Conservation (phyloP, 1,140 invertebrate species). For the Pogonus chalceus region DNA sequence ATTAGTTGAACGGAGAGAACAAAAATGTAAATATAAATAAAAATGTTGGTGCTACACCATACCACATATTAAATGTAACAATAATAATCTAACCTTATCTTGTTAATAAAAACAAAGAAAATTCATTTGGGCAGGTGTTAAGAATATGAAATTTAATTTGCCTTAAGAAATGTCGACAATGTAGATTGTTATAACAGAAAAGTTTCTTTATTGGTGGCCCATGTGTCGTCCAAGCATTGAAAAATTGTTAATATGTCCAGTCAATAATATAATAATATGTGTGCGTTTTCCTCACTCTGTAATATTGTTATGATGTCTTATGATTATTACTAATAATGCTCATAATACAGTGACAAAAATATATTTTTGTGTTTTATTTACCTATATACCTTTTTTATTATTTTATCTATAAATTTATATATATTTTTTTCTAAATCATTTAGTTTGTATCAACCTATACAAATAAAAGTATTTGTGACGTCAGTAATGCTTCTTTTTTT, state of each 20-base stretch:
- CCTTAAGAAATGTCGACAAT: background rate
- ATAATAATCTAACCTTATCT: too few species aligned
- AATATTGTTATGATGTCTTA: slow-evolving; percentile 6
- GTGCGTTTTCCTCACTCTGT: slow-evolving; percentile 3
- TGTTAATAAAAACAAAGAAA: too few species aligned
- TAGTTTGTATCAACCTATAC: too few species aligned
- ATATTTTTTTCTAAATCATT: too few species aligned
- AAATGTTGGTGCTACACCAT: too few species aligned
- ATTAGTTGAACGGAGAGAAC: too few species aligned
- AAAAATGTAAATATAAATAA: too few species aligned
- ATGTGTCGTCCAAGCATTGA: slow-evolving; percentile 2
- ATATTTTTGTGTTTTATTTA: background rate
- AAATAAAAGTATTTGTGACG: too few species aligned
- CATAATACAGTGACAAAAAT: slow-evolving; percentile 3
- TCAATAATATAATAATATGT: slow-evolving; percentile 7
- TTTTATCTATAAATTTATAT: background rate
- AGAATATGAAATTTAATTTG: too few species aligned
- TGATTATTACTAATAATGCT: slow-evolving; percentile 7
- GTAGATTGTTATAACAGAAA: background rate
- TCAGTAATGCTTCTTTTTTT: too few species aligned
- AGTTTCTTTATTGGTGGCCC: background rate
- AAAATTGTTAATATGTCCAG: slow-evolving; percentile 7
- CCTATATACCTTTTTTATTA: background rate
- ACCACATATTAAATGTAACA: too few species aligned
- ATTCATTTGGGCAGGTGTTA: too few species aligned